Evolutionary conservation across 1,140 invertebrate genomes (phyloP), one percentile per base, ranked within the genome.

Genomic region (Drosophila sechellia): DNA sequence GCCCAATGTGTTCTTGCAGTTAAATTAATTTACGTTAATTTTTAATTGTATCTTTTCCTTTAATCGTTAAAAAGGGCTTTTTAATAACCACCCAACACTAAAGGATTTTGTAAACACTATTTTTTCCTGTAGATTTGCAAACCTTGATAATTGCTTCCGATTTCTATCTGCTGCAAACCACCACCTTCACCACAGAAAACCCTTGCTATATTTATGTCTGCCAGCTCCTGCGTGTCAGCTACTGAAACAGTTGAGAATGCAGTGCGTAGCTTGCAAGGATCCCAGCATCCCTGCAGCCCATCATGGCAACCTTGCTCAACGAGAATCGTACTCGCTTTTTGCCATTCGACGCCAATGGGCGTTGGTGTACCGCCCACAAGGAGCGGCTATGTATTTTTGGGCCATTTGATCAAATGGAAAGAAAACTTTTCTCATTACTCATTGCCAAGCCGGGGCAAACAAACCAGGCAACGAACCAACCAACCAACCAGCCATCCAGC

Each of bases 371-470:
- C 81, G 53, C 52, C 65, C 57, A 45, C 46, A 56, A 58, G 54
- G 53, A 31, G 77, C 68, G 56, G 80, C 83, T 87, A 71, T 87
- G 78, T 86, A 87, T 84, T 78, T 86, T 86, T 76, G 81, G 75
- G 74, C 83, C 75, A 81, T 87, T 86, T 86, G 81, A 86, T 86
- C 81, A 86, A 86, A 86, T 86, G 81, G 83, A 86, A 87, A 63
- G 85, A 87, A 87, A 87, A 87, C 83, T 87, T 87, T 87, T 87
- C 83, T 87, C 83, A 87, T 87, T 87, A 87, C 83, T 87, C 83
- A 87, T 87, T 87, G 84, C 79, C 80, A 79, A 83, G 79, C 77
- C 57, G 73, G 76, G 66, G 63, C 78, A 85, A 66, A 76, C 71
- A 72, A 73, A 83, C 68, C 65, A 49, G 61, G 68, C 80, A 79